Conservation (phyloP, 23 tunicate genomes). For the Diplosoma virens region DNA sequence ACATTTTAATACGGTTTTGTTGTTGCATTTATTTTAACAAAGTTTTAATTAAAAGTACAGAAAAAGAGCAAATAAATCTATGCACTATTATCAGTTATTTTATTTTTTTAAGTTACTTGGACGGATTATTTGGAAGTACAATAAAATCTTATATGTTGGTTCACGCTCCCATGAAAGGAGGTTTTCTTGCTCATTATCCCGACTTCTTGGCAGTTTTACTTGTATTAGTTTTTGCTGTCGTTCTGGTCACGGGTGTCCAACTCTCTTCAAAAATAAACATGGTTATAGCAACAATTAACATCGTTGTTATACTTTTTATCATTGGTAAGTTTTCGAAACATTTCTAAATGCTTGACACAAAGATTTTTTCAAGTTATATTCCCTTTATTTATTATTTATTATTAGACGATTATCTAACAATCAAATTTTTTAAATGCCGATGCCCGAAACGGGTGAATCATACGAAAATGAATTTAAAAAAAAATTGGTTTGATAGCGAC, state of each 20-base stretch:
- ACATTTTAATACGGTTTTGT: too few species aligned
- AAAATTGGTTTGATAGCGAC: too few species aligned
- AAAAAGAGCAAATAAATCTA: neutral
- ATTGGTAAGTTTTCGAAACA: slow-evolving; percentile 66
- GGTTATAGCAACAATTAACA: slow-evolving; percentile 50
- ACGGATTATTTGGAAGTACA: slow-evolving; percentile 40
- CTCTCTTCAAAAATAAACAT: slow-evolving; percentile 69
- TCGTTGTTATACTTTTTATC: slow-evolving; percentile 51
- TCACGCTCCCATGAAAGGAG: slow-evolving; percentile 58
- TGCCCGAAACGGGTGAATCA: too few species aligned
- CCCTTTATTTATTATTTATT: too few species aligned
- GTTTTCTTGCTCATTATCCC: slow-evolving; percentile 57
- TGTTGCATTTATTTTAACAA: too few species aligned
- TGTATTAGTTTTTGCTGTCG: slow-evolving; percentile 29
- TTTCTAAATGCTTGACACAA: too few species aligned
- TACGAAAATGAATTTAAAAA: too few species aligned
- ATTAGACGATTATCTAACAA: too few species aligned
- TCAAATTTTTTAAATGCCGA: too few species aligned
- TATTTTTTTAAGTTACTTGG: slow-evolving; percentile 39
- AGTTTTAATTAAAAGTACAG: too few species aligned
- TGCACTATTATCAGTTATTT: neutral
- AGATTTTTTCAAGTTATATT: too few species aligned
- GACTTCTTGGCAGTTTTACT: slow-evolving; percentile 60
- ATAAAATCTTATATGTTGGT: slow-evolving; percentile 35
- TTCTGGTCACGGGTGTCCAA: slow-evolving; percentile 61